A percentile compares a stretch with the other conserved stretches of the same genome.
Evolutionary conservation across 2,888 invertebrate genomes (phyloP).

Genomic region (Drosophila prostipennis): DNA sequence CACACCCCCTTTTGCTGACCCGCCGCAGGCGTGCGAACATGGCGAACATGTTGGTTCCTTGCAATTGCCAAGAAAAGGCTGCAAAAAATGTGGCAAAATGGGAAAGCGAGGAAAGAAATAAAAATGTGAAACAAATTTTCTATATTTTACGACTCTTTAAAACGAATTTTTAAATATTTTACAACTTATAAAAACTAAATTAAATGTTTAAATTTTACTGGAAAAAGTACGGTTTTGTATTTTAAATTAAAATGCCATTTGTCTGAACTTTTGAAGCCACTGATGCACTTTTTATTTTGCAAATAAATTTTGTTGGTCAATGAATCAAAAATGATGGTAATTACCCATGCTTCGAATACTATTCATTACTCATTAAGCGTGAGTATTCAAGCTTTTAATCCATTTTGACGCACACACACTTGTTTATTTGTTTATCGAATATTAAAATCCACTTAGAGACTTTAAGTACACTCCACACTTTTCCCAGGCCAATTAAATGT

Average conservation of each 20-base stretch:
- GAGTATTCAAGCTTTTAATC: slow-evolving; percentile 1
- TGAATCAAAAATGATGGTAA: slow-evolving; percentile 5
- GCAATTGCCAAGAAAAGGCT: slow-evolving; percentile 34
- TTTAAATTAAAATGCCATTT: no score
- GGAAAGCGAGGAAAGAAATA: neutral
- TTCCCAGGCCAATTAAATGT: slow-evolving; percentile 4
- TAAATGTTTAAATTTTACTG: no score
- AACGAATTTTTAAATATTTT: no score
- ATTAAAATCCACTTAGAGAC: slow-evolving; percentile 15
- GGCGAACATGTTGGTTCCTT: slow-evolving; percentile 24
- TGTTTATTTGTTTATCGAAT: slow-evolving; percentile 13
- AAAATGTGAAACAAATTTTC: neutral
- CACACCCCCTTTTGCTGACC: slow-evolving; percentile 2
- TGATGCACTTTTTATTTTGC: neutral
- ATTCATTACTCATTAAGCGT: neutral
- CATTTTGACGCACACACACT: slow-evolving; percentile 3
- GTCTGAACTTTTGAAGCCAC: neutral
- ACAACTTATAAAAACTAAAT: no score
- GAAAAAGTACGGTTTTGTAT: no score
- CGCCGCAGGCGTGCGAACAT: slow-evolving; percentile 46
- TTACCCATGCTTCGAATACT: neutral
- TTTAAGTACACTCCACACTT: neutral
- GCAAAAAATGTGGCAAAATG: neutral
- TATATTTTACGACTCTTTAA: no score
- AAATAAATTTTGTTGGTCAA: slow-evolving; percentile 3